A percentile compares a stretch with the other conserved stretches of the same genome.
These are phyloP conservation scores for Buathra laborator DNA, from an alignment of 2,888 invertebrate genomes.

Conservation along the genomic window DNA sequence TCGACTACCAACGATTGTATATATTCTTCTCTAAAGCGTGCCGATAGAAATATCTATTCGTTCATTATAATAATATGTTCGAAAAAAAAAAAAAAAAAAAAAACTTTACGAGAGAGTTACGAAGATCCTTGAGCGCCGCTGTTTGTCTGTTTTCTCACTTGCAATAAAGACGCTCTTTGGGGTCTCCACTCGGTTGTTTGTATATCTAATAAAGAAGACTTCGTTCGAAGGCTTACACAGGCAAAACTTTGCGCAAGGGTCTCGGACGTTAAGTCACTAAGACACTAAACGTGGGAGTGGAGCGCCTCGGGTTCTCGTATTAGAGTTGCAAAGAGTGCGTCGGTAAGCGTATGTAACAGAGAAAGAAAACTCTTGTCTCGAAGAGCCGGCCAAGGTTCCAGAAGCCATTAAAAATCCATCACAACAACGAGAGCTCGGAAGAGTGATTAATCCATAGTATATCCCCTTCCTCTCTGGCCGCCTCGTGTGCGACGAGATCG, in stretches of 20 bases:
- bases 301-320: neutral
- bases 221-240: neutral
- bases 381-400: conserved; percentile 63
- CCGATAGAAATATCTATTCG: neutral
- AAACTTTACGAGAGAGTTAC: neutral
- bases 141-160: neutral
- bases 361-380: conserved; percentile 50
- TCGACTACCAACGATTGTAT: too few species aligned
- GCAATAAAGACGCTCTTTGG: neutral
- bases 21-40: too few species aligned
- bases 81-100: neutral
- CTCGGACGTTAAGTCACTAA: conserved; percentile 31
- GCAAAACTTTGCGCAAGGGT: conserved; percentile 27
- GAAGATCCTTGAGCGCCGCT: neutral
- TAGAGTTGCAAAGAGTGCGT: neutral
- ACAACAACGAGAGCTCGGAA: conserved; percentile 63
- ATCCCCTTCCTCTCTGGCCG: conserved; percentile 2
- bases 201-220: conserved; percentile 13
- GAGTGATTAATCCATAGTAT: conserved; percentile 67
- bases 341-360: conserved; percentile 17
- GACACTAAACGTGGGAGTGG: conserved; percentile 42
- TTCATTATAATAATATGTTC: neutral
- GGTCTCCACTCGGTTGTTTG: neutral
- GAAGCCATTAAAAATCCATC: conserved; percentile 71
- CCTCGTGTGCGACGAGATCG: conserved; percentile 35